These are phyloP conservation scores for Stramonita haemastoma DNA, from an alignment of 2,888 invertebrate genomes.

Conservation along the genomic window DNA sequence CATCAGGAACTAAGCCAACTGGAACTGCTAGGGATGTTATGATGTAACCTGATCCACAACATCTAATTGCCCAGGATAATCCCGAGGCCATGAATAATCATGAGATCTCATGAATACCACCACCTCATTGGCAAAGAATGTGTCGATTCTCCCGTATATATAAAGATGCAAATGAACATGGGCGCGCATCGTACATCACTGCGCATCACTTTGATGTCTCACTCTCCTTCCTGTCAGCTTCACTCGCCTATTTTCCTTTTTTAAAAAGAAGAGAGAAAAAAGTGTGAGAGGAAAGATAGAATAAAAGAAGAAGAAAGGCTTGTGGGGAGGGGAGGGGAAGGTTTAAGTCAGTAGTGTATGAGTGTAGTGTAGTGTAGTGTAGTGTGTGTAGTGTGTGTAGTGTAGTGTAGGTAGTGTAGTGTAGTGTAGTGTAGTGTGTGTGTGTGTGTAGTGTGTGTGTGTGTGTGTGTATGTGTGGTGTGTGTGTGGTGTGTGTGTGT, in stretches of 20 bases:
- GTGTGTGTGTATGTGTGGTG: too few relatives aligned
- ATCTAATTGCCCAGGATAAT: neutral
- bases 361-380: too few relatives aligned
- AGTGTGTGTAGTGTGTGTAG: too few relatives aligned
- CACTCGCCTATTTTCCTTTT: neutral
- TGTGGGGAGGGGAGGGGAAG: too few relatives aligned
- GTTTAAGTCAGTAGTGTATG: too few relatives aligned
- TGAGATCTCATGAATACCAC: neutral
- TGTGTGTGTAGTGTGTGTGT: too few relatives aligned
- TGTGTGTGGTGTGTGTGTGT: too few relatives aligned
- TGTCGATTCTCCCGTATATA: constrained; percentile 3
- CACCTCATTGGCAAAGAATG: neutral
- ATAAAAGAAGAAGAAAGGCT: too few relatives aligned
- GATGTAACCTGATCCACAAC: neutral
- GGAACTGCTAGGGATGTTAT: neutral
- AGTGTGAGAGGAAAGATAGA: too few relatives aligned
- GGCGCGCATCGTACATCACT: neutral
- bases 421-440: too few relatives aligned
- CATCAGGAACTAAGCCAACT: neutral
- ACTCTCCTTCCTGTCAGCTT: neutral
- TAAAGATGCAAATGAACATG: neutral
- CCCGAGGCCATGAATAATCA: neutral
- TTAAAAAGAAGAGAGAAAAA: too few relatives aligned
- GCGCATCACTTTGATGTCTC: neutral
- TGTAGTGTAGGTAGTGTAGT: too few relatives aligned